Evolutionary conservation across 2,888 invertebrate genomes (phyloP).

Genomic region (Eupsilia transversa): DNA sequence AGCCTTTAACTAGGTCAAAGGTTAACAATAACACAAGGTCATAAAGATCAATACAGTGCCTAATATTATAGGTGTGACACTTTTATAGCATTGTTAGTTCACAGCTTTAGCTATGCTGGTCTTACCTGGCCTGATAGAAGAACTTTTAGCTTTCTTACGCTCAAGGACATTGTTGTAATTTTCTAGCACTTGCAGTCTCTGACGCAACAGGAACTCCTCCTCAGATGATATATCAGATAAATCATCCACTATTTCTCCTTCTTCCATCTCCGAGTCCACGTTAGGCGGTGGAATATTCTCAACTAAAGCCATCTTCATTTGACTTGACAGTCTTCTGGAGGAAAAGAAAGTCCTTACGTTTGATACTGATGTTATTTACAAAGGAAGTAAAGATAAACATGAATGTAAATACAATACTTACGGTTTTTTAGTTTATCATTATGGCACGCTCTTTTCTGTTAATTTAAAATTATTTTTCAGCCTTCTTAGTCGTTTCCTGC

Average conservation of each 20-base stretch:
- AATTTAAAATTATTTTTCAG: slow-evolving; percentile 45
- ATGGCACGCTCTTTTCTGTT: slow-evolving; percentile 51
- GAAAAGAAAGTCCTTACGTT: slow-evolving; percentile 46
- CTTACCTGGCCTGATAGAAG: slow-evolving; percentile 78
- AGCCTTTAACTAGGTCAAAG: slow-evolving; percentile 61
- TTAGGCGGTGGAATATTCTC: slow-evolving; percentile 75
- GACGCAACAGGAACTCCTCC: slow-evolving; percentile 85
- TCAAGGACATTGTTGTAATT: slow-evolving; percentile 88
- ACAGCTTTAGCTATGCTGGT: slow-evolving; percentile 3
- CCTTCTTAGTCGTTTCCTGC: slow-evolving; percentile 38
- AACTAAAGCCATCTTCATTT: slow-evolving; percentile 77
- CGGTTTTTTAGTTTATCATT: slow-evolving; percentile 50
- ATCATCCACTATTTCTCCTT: slow-evolving; percentile 88
- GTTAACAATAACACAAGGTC: slow-evolving; percentile 50
- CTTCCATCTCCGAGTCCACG: slow-evolving; percentile 87
- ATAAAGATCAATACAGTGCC: not conserved
- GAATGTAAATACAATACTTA: slow-evolving; percentile 18
- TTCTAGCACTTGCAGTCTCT: slow-evolving; percentile 86
- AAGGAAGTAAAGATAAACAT: not conserved
- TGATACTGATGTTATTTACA: not conserved
- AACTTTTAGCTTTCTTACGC: slow-evolving; percentile 85
- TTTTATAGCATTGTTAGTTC: not conserved
- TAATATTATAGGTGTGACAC: not conserved
- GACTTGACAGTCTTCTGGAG: slow-evolving; percentile 45
- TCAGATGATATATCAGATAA: slow-evolving; percentile 88